Evolutionary conservation across 1,140 invertebrate genomes (phyloP).

Genomic region (Gryllus bimaculatus): DNA sequence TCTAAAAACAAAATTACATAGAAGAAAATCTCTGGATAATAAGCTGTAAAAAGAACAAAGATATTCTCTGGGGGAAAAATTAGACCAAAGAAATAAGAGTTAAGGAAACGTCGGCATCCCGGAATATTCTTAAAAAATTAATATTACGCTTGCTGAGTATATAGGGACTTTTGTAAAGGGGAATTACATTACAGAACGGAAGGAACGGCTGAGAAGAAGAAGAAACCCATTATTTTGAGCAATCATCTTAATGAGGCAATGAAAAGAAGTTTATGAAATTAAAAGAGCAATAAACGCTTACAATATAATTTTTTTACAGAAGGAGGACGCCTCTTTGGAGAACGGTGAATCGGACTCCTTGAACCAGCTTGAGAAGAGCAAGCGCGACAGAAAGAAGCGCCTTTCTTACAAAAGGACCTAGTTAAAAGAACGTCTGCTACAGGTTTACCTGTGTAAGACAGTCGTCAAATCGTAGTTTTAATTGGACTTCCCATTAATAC

Average conservation of each 20-base stretch:
- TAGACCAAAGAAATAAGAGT: not conserved
- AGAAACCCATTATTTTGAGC: not conserved
- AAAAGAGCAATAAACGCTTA: not conserved
- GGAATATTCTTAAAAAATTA: not conserved
- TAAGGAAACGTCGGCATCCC: not conserved
- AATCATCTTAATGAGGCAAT: not conserved
- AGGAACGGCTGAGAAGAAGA: not conserved
- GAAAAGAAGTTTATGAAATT: not conserved
- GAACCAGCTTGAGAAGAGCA: too few relatives aligned
- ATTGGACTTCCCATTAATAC: too few relatives aligned
- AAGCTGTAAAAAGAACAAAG: not conserved
- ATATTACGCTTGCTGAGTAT: not conserved
- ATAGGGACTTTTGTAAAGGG: not conserved
- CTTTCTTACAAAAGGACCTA: too few relatives aligned
- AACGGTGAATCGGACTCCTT: too few relatives aligned
- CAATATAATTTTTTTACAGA: not conserved
- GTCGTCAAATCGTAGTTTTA: too few relatives aligned
- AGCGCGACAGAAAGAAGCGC: too few relatives aligned
- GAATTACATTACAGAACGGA: not conserved
- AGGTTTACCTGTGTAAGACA: too few relatives aligned
- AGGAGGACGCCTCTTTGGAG: too few relatives aligned
- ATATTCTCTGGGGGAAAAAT: not conserved
- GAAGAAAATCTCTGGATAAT: not conserved
- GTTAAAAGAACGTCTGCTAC: too few relatives aligned
- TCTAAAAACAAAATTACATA: not conserved